phyloP scores from a whole-genome alignment of 2,797 vertebrate species.

The Huso huso region DNA sequence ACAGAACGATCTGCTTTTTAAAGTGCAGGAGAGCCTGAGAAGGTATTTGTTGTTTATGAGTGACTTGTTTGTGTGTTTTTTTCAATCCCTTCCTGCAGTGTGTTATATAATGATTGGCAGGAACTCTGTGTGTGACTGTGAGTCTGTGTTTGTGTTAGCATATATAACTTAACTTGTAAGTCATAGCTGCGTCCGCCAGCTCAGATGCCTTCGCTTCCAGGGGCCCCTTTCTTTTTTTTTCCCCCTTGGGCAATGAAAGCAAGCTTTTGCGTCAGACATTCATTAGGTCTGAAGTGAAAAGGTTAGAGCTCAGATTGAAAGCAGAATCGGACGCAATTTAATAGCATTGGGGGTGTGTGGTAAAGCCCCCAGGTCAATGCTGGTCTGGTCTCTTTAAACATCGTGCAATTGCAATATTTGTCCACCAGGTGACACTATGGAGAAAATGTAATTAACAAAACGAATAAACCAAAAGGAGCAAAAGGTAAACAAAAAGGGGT shows the following conservation, averaged over 20 bases:
- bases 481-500: no score
- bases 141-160: background rate
- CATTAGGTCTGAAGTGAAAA: background rate
- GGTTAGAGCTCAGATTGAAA: background rate
- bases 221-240: slow-evolving; percentile 5
- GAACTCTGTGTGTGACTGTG: slow-evolving; percentile 6
- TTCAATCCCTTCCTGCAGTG: background rate
- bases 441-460: no score
- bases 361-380: no score
- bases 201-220: slow-evolving; percentile 15
- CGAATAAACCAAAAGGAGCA: no score
- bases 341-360: background rate
- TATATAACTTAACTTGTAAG: slow-evolving; percentile 19
- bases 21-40: no score
- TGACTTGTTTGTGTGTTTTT: background rate
- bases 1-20: no score
- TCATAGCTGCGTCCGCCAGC: slow-evolving; percentile 16
- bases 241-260: slow-evolving; percentile 5
- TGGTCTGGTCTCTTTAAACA: no score
- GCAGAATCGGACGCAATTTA: background rate
- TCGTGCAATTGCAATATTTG: no score
- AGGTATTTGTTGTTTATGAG: background rate
- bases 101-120: slow-evolving; percentile 20
- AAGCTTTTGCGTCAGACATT: background rate
- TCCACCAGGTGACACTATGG: no score